Evolutionary conservation across 2,888 invertebrate species (phyloP), one percentile per base, ranked within the genome.

Genomic region (Ophonus ardosiacus): DNA sequence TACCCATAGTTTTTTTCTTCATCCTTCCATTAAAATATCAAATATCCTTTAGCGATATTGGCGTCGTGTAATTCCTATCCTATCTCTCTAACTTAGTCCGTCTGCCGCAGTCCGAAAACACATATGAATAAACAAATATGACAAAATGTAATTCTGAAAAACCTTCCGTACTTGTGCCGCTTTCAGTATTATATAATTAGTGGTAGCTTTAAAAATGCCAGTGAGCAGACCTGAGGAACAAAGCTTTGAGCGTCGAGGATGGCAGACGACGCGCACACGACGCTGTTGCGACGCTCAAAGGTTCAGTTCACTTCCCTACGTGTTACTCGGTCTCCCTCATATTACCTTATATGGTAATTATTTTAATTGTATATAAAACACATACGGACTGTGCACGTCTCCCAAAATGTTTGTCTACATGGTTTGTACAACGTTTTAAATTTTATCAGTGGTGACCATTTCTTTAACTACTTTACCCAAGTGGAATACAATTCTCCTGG

Each of bases 351-450:
- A 85, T 85, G 85, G 80, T 85, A 85, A 85, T 85, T 85, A 85
- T 85, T 85, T 85, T 85, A 85, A 85, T 85, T 85, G 85, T 85
- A 85, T 85, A 85, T 85, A 85, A 85, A 85, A 85, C 85, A 85
- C 85, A 85, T 80, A 85, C 80, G 85, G 56, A 84, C 71, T 15
- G n/a, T 21, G 18, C 31, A 74, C 15, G 61, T 31, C 56, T 43
- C 38, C 40, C 74, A 83, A 83, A 74, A 74, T 83, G 76, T 83
- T 76, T 21, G 40, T 71, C 31, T 24, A 56, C 78, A 57, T 56
- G 57, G 57, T 15, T 57, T 18, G 18, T 13, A 21, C 13, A 8
- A 24, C 63, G 18, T 24, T 61, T 63, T 21, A 63, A 21, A 63
- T 63, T 51, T 51, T 51, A 51, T 51, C 43, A 51, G 43, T 13